phyloP scores from a whole-genome alignment of 2,113 vertebrate species.

The Neoarius graeffei region DNA sequence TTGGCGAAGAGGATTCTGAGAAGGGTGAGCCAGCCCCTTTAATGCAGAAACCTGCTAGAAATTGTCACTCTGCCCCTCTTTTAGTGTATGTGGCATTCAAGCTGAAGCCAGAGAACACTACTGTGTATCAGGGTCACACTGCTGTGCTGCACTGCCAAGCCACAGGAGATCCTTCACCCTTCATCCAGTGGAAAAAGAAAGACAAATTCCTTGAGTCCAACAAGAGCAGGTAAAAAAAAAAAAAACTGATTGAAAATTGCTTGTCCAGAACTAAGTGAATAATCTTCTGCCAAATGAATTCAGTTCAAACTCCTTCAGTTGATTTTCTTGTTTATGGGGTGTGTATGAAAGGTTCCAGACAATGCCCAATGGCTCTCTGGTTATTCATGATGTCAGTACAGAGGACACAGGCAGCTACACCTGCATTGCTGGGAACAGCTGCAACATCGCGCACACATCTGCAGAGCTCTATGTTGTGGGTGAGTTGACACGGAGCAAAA shows the following conservation, averaged over 20 bases:
- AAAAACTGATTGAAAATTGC: no score
- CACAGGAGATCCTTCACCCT: conserved; percentile 79
- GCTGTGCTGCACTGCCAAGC: conserved; percentile 88
- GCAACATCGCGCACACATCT: conserved; percentile 82
- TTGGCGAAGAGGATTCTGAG: no score
- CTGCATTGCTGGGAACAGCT: conserved; percentile 87
- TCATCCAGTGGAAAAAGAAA: conserved; percentile 87
- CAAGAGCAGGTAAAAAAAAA: conserved; percentile 74
- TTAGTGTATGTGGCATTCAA: conserved; percentile 83
- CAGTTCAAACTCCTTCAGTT: background rate
- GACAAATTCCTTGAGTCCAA: conserved; percentile 78
- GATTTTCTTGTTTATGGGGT: background rate
- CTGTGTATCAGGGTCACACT: conserved; percentile 85
- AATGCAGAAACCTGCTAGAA: background rate
- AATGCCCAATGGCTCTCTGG: conserved; percentile 82
- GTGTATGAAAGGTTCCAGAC: conserved; percentile 77
- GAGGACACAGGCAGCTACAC: conserved; percentile 85
- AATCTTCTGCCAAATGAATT: background rate
- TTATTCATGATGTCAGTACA: conserved; percentile 76
- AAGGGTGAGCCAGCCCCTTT: background rate
- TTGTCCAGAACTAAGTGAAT: background rate
- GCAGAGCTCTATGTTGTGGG: conserved; percentile 84
- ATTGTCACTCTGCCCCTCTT: background rate
- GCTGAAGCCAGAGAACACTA: conserved; percentile 80
- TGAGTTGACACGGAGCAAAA: conserved; percentile 58